Conservation (phyloP, 2,888 invertebrate species). For the Cyrtodaria siliqua region DNA sequence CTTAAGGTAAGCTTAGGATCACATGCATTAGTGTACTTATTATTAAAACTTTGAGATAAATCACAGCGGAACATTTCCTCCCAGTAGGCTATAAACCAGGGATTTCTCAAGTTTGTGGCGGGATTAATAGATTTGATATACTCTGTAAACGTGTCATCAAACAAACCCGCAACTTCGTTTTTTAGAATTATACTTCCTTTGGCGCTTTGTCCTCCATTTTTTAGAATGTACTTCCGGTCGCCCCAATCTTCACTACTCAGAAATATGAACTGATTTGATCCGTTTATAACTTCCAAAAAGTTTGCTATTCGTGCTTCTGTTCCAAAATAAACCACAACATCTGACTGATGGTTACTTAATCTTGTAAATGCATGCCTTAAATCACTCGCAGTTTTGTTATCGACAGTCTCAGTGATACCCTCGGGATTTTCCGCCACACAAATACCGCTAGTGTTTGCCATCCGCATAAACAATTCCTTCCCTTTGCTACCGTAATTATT, state of each 20-base stretch:
- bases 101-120: conserved; percentile 59
- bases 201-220: conserved; percentile 55
- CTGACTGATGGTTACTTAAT: conserved; percentile 54
- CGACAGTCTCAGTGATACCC: conserved; percentile 63
- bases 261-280: conserved; percentile 68
- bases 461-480: conserved; percentile 67
- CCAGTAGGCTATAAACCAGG: conserved; percentile 80
- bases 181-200: conserved; percentile 74
- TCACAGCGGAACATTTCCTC: conserved; percentile 75
- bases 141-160: conserved; percentile 39
- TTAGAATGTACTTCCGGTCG: conserved; percentile 63
- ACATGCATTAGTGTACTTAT: conserved; percentile 61
- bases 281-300: conserved; percentile 66
- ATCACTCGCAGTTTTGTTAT: conserved; percentile 42
- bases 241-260: conserved; percentile 80
- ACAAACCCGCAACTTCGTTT: conserved; percentile 37
- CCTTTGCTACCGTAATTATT: conserved; percentile 82
- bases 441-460: conserved; percentile 68
- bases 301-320: conserved; percentile 69
- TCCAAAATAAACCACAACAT: conserved; percentile 81
- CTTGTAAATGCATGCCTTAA: conserved; percentile 48
- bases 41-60: conserved; percentile 70
- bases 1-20: conserved; percentile 35
- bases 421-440: conserved; percentile 74
- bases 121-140: conserved; percentile 54